Conservation (phyloP, 2,113 vertebrate species). For the Oreotragus oreotragus region DNA sequence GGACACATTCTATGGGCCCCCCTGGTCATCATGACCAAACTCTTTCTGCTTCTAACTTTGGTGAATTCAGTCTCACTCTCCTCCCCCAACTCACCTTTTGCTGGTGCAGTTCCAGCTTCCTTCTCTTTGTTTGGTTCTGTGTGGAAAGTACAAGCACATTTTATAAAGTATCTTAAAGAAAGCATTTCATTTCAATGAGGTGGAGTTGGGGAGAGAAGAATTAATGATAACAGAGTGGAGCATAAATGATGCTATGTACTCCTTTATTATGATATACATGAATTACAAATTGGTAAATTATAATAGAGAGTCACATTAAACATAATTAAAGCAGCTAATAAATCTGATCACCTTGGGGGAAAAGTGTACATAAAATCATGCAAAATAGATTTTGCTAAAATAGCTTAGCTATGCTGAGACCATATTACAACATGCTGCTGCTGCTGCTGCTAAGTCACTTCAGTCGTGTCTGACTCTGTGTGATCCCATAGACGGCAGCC, state of each 20-base stretch:
- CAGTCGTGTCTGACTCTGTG: too few species aligned
- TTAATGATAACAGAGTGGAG: not conserved
- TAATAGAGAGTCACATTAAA: not conserved
- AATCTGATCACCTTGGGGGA: not conserved
- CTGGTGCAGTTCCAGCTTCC: constrained; percentile 69
- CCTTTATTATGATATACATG: not conserved
- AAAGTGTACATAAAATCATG: not conserved
- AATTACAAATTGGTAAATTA: not conserved
- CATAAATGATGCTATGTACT: not conserved
- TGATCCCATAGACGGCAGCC: too few species aligned
- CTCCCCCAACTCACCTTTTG: constrained; percentile 80
- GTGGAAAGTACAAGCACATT: constrained; percentile 79
- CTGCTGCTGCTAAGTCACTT: too few species aligned
- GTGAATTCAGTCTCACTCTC: not conserved
- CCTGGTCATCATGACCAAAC: not conserved
- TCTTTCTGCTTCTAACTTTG: not conserved
- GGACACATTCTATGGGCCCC: not conserved
- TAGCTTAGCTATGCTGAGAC: not conserved
- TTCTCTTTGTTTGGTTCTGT: constrained; percentile 80
- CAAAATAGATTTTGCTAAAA: not conserved
- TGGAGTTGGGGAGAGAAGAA: not conserved
- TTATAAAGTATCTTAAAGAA: constrained; percentile 71
- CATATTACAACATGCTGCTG: not conserved
- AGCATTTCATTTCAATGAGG: not conserved
- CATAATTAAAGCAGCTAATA: not conserved